These are phyloP conservation scores for Chironomus tentans DNA, from an alignment of 2,888 invertebrate species.

Conservation along the genomic window DNA sequence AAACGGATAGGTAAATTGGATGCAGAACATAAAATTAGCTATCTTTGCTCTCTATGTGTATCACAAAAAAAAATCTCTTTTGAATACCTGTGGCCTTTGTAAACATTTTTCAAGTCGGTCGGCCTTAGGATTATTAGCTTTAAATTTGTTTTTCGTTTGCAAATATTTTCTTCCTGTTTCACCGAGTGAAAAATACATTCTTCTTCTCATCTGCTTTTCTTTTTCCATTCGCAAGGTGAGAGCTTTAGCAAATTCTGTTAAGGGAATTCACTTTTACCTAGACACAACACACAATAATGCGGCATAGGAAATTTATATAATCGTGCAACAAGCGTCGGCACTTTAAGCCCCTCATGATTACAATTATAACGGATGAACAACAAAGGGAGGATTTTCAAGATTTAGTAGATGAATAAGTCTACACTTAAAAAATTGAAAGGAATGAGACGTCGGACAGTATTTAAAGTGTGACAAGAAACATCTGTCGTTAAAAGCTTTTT, in stretches of 20 bases:
- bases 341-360: no score
- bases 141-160: neutral
- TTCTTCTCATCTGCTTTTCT: no score
- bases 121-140: neutral
- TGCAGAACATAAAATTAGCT: neutral
- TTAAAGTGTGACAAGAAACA: neutral
- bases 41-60: neutral
- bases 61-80: neutral
- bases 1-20: no score
- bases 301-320: neutral
- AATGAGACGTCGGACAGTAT: neutral
- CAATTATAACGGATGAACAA: no score
- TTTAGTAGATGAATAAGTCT: no score
- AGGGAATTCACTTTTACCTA: neutral
- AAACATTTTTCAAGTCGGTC: neutral
- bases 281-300: neutral
- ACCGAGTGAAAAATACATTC: no score
- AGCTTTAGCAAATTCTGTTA: neutral
- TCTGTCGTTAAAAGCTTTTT: neutral
- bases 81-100: neutral
- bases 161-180: neutral
- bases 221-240: no score
- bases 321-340: neutral
- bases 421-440: neutral
- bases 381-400: no score